Conservation (phyloP, 2,797 vertebrate genomes). For the Novumbra hubbsi region DNA sequence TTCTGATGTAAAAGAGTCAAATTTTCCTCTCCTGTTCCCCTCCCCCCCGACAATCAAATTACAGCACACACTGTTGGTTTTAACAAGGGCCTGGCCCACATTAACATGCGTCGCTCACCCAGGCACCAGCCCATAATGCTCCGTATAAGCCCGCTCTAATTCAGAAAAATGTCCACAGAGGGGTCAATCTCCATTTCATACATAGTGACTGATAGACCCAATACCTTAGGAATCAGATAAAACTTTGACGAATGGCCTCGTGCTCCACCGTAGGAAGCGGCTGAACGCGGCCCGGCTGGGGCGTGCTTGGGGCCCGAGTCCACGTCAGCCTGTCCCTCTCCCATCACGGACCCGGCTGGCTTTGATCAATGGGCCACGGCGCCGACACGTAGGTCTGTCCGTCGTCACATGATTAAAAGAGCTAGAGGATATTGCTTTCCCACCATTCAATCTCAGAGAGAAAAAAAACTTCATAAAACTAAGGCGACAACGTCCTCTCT, state of each 20-base stretch:
- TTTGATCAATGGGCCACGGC: slow-evolving; percentile 85
- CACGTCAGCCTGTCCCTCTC: slow-evolving; percentile 76
- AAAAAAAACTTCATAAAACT: slow-evolving; percentile 77
- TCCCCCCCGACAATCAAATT: slow-evolving; percentile 65
- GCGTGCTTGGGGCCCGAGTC: slow-evolving; percentile 65
- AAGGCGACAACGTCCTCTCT: slow-evolving; percentile 62
- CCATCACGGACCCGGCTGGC: slow-evolving; percentile 76
- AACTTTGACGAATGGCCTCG: slow-evolving; percentile 92
- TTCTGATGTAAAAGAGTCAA: slow-evolving; percentile 62
- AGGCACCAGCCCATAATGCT: slow-evolving; percentile 43
- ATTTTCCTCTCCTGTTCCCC: slow-evolving; percentile 27
- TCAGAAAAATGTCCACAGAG: slow-evolving; percentile 77
- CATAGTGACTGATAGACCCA: slow-evolving; percentile 91
- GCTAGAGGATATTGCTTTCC: slow-evolving; percentile 79
- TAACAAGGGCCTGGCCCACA: slow-evolving; percentile 52
- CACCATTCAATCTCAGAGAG: slow-evolving; percentile 65
- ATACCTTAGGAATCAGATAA: slow-evolving; percentile 96
- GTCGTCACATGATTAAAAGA: slow-evolving; percentile 79
- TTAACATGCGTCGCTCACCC: slow-evolving; percentile 56
- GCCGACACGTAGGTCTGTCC: slow-evolving; percentile 68
- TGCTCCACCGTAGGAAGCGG: slow-evolving; percentile 51
- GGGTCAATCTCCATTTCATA: slow-evolving; percentile 86
- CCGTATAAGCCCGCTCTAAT: slow-evolving; percentile 74
- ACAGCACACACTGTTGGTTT: slow-evolving; percentile 29
- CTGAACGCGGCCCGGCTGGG: slow-evolving; percentile 45